phyloP scores from a whole-genome alignment of 2,888 invertebrate species.

The Caenorhabditis uteleia region DNA sequence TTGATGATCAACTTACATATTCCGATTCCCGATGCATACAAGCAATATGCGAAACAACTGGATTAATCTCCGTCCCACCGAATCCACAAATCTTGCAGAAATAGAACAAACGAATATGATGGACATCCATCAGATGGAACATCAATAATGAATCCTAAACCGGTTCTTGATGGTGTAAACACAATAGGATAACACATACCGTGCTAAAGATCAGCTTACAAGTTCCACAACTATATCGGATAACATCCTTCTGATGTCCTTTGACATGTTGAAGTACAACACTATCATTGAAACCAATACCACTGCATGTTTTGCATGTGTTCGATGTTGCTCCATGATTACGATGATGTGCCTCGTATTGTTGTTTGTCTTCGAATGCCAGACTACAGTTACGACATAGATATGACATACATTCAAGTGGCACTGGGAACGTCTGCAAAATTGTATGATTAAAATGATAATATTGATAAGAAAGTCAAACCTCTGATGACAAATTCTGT shows the following conservation, averaged over 20 bases:
- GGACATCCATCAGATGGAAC: conserved; percentile 16
- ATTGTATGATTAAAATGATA: neutral
- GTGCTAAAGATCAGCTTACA: conserved; percentile 14
- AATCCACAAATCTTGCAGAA: conserved; percentile 37
- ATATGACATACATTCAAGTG: neutral
- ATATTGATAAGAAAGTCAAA: neutral
- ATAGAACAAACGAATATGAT: conserved; percentile 18
- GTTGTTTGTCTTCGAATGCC: conserved; percentile 19
- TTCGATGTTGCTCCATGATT: conserved; percentile 21
- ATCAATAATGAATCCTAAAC: conserved; percentile 28
- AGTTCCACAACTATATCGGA: conserved; percentile 30
- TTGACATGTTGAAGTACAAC: conserved; percentile 13
- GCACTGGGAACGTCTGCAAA: conserved; percentile 27
- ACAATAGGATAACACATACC: no score
- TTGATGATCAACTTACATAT: conserved; percentile 2
- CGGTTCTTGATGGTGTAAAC: no score
- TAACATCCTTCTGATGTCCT: conserved; percentile 7
- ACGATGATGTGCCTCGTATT: conserved; percentile 17
- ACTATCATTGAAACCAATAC: conserved; percentile 28
- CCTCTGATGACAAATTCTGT: neutral
- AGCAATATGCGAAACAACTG: conserved; percentile 3
- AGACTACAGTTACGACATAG: conserved; percentile 39
- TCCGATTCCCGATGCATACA: conserved; percentile 3
- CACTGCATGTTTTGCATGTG: conserved; percentile 24
- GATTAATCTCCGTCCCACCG: conserved; percentile 17